A percentile compares a stretch with the other conserved stretches of the same genome.
Evolutionary conservation across 2,113 vertebrate species (phyloP).

Genomic region (Dasyprocta punctata): DNA sequence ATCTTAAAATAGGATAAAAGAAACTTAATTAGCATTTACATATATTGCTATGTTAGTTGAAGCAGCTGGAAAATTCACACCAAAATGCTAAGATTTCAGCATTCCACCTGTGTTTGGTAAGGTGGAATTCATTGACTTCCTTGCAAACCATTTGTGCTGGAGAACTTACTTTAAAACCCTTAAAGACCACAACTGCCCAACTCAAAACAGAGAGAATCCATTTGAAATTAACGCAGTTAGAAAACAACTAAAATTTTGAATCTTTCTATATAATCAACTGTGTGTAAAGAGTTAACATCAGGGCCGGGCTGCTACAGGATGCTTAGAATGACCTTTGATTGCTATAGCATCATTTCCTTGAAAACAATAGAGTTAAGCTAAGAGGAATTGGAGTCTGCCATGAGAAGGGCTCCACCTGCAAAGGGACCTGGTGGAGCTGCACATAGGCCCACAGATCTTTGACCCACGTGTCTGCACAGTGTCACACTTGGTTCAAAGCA

Average conservation of each 20-base stretch:
- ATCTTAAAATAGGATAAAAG: not conserved
- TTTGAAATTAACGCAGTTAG: not conserved
- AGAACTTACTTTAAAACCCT: slow-evolving; percentile 11
- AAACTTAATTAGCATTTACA: not conserved
- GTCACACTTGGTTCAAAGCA: not conserved
- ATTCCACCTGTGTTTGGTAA: not conserved
- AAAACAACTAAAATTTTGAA: not conserved
- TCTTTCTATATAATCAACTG: not conserved
- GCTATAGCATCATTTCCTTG: not conserved
- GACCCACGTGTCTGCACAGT: not conserved
- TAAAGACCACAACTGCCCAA: not conserved
- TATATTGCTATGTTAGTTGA: not conserved
- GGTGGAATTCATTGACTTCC: not conserved
- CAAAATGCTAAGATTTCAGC: slow-evolving; percentile 26
- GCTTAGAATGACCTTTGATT: not conserved
- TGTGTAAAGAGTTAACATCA: not conserved
- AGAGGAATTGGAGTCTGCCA: not conserved
- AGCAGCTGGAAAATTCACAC: not conserved
- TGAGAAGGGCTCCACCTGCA: not conserved
- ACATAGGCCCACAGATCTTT: not conserved
- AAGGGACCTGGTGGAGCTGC: not conserved
- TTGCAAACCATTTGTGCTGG: not conserved
- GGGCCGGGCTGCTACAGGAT: not conserved
- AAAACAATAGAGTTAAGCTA: not conserved
- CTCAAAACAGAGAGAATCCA: not conserved